Conservation (phyloP, 2,113 vertebrate genomes). For the Petrocephalus microphthalmus region DNA sequence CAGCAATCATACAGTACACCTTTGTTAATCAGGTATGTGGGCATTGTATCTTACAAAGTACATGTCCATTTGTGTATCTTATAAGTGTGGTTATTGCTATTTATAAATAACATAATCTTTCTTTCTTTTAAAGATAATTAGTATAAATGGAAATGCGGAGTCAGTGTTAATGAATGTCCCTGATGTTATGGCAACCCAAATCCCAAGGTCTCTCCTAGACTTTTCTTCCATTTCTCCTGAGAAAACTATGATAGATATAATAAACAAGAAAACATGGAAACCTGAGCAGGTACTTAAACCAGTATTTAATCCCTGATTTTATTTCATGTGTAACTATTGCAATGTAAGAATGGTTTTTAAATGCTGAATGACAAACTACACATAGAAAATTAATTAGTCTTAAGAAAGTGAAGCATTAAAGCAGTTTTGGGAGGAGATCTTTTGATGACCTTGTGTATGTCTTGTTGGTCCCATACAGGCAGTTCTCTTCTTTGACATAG, state of each 20-base stretch:
- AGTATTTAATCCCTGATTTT: background rate
- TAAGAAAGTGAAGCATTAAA: background rate
- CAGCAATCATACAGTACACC: slow-evolving; percentile 35
- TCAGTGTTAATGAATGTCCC: slow-evolving; percentile 51
- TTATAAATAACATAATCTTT: background rate
- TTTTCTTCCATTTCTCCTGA: slow-evolving; percentile 26
- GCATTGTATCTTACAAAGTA: background rate
- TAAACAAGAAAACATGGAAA: slow-evolving; percentile 61
- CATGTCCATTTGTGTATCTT: background rate
- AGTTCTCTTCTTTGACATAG: slow-evolving; percentile 48
- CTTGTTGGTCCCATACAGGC: slow-evolving; percentile 35
- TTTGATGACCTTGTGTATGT: background rate
- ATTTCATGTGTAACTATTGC: background rate
- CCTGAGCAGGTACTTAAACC: slow-evolving; percentile 45
- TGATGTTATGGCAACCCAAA: slow-evolving; percentile 42
- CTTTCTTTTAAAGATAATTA: slow-evolving; percentile 46
- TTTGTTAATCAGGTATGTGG: slow-evolving; percentile 52
- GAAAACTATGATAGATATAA: rapidly evolving
- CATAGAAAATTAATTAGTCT: background rate
- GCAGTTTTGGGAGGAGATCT: background rate
- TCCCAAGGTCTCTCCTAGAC: slow-evolving; percentile 45
- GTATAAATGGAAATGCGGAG: slow-evolving; percentile 25
- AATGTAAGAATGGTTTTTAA: background rate
- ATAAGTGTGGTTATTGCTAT: background rate
- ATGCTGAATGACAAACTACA: background rate